Conservation (phyloP, 1,140 invertebrate genomes). For the Papilio polytes region DNA sequence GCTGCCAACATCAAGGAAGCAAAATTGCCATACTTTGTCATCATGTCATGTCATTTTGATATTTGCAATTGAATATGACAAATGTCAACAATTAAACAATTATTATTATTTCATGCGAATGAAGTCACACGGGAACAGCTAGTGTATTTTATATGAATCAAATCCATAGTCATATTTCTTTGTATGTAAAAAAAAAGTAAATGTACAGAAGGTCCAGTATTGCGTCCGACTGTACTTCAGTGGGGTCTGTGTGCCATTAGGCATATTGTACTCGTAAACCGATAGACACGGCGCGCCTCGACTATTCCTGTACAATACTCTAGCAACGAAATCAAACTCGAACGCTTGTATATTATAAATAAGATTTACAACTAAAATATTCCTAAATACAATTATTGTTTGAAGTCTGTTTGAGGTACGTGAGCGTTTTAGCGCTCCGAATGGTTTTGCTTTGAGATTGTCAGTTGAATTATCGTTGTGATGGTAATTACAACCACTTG, state of each 20-base stretch:
- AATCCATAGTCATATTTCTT: no score
- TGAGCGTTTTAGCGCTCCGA: background rate
- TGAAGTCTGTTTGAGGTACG: constrained; percentile 28
- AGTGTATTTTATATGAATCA: no score
- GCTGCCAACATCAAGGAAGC: no score
- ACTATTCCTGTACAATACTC: constrained; percentile 37
- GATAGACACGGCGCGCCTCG: constrained; percentile 25
- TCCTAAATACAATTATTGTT: background rate
- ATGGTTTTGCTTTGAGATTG: constrained; percentile 18
- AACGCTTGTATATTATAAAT: constrained; percentile 33
- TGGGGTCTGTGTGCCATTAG: constrained; percentile 38
- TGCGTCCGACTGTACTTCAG: constrained; percentile 23
- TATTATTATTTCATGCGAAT: no score
- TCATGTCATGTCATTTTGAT: no score
- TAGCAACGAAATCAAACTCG: constrained; percentile 11
- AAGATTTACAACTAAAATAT: constrained; percentile 34
- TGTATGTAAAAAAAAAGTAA: no score
- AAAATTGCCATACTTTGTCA: no score
- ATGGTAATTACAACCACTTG: background rate
- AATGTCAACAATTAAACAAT: no score
- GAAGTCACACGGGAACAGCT: no score
- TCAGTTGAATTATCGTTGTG: constrained; percentile 7
- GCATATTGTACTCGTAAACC: constrained; percentile 39
- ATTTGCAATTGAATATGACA: no score
- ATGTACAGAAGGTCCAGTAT: background rate